These are phyloP conservation scores for Tragelaphus imberbis DNA, from an alignment of 2,113 vertebrate genomes.

Conservation along the genomic window DNA sequence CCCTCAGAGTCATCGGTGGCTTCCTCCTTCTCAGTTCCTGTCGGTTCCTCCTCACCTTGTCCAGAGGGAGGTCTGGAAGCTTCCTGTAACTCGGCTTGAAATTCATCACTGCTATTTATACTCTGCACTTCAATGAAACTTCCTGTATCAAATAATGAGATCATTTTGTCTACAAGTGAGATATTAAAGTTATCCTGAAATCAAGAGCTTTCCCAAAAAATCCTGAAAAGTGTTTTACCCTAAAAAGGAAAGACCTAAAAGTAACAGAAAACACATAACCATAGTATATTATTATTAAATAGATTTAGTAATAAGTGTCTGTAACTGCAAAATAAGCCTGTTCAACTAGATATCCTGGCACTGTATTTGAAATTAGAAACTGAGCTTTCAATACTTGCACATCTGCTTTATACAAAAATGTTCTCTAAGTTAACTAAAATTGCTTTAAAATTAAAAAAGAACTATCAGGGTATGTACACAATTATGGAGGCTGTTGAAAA, in stretches of 20 bases:
- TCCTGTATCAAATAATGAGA: conserved; percentile 63
- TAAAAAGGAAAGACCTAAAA: background rate
- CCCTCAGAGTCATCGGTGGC: background rate
- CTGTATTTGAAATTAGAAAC: background rate
- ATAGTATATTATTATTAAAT: background rate
- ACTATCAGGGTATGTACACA: background rate
- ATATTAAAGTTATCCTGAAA: background rate
- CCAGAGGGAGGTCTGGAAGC: background rate
- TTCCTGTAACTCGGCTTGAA: background rate
- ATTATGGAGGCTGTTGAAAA: background rate
- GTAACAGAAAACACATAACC: background rate
- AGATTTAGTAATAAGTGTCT: background rate
- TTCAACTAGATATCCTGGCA: background rate
- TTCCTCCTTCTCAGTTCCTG: background rate
- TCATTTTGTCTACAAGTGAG: background rate
- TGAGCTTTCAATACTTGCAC: background rate
- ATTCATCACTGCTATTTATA: conserved; percentile 47
- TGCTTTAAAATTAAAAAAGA: background rate
- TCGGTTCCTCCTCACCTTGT: background rate
- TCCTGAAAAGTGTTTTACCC: background rate
- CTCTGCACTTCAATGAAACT: conserved; percentile 83
- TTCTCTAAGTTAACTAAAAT: background rate
- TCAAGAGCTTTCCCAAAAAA: background rate
- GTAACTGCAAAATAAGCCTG: background rate
- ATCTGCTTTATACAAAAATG: background rate